Evolutionary conservation across 2,797 vertebrate genomes (phyloP).

Genomic region (Pseudomugil tenellus): DNA sequence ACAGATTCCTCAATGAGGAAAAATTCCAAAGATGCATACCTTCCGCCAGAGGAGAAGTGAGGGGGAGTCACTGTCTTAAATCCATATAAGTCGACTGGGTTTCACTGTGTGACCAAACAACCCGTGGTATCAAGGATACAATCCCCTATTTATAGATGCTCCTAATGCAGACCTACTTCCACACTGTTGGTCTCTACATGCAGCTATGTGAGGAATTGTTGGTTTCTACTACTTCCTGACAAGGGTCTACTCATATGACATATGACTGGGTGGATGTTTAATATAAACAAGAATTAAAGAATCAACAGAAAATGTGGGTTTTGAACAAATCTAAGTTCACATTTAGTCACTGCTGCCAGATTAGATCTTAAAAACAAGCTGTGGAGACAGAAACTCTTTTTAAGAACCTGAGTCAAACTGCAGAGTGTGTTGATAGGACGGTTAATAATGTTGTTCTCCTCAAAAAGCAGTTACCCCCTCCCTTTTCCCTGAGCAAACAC

Average conservation of each 20-base stretch:
- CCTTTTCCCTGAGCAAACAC: constrained; percentile 58
- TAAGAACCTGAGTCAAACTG: constrained; percentile 30
- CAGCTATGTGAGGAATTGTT: constrained; percentile 87
- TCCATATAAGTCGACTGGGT: constrained; percentile 77
- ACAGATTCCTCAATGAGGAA: constrained; percentile 77
- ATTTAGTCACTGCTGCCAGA: constrained; percentile 7
- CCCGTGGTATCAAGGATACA: constrained; percentile 73
- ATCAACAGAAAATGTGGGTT: constrained; percentile 25
- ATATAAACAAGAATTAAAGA: constrained; percentile 24
- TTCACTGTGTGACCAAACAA: constrained; percentile 76
- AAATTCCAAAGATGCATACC: constrained; percentile 79
- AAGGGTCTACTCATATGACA: constrained; percentile 57
- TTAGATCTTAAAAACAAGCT: constrained; percentile 1
- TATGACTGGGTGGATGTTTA: constrained; percentile 16
- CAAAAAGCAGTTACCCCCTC: constrained; percentile 62
- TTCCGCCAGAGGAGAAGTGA: constrained; percentile 57
- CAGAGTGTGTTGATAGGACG: constrained; percentile 17
- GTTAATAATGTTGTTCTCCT: constrained; percentile 63
- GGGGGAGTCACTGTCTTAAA: constrained; percentile 48
- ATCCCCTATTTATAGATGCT: constrained; percentile 80
- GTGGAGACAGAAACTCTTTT: constrained; percentile 16
- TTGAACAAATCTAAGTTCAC: constrained; percentile 14
- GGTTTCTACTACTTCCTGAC: constrained; percentile 85
- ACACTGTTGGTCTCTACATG: constrained; percentile 83
- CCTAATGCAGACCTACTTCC: constrained; percentile 83